Evolutionary conservation across 35 echinoderm and acorn worm species (phyloP), one percentile per base, ranked within the genome.

Genomic region (Strongylocentrotus purpuratus): DNA sequence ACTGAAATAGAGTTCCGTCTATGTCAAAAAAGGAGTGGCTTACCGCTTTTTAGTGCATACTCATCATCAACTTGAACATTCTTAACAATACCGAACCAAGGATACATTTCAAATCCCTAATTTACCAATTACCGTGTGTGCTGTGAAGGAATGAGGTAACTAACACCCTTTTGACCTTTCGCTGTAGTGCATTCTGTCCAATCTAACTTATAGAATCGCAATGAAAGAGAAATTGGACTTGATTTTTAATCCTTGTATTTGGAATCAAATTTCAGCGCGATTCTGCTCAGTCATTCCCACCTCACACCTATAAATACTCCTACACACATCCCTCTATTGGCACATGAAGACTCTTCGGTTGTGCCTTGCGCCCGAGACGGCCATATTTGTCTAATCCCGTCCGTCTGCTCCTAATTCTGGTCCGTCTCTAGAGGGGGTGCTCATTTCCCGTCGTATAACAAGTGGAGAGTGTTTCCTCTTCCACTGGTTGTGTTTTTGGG

Each of bases 221-320:
- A 89, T 33, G 45, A 89, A 89, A 46, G 87, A 89, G 87, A 89
- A 89, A 89, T 89, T 89, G 45, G 87, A 89, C 87, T 33, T 89
- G 87, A 89, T 89, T 33, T 78, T 46, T 89, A 89, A 89, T 89
- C 87, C 87, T 89, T 89, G 87, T 46, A 89, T 15, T 20, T 89
- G 87, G 87, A 89, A 89, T 89, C 87, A 46, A 46, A 89, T 89
- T 89, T 89, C 87, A 89, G 32, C 33, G 87, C n/a, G 12, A 12
- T 89, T 89, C 33, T 89, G 87, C 87, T 31, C 87, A 89, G 87
- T 89, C 87, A 89, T 89, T 20, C 87, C 87, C 87, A 89, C 65
- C 65, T 78, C 28, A 78, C 65, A 78, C 65, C 65, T 78, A 78
- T 78, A 78, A 78, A 78, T 78, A 78, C 65, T 78, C 65, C 65